Base-by-base conservation (phyloP, 2,888 invertebrate genomes). In the Drosophila parthenogenetica region DNA sequence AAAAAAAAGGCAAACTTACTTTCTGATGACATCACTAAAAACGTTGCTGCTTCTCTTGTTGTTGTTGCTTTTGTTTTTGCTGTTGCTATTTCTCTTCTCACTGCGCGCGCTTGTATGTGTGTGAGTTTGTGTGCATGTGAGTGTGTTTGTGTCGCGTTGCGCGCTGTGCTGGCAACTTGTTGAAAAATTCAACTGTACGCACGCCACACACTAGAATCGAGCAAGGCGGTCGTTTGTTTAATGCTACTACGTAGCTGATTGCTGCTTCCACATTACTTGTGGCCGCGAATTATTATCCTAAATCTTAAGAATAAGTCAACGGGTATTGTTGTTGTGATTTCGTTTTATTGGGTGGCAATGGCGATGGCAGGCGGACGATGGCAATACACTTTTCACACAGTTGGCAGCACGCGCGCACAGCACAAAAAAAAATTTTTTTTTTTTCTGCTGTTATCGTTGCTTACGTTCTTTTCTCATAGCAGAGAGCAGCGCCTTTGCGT, bases 21-120 rank as follows among this genome's bases (percentile, higher is more conserved):
- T 89, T 89, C 81, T 89, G 84, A 85, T 89, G 89, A 85, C 85
- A 89, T 85, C 85, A 87, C 89, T 89, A 87, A 87, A 83, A 89
- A 77, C 82, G 87, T 73, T 77, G 84, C 84, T 73, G 71, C 61
- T 72, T 39, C 65, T 50, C 51, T 64, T 60, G 71, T 64, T 71
- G 63, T 61, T 69, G 45, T 40, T 66, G 66, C 37, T 64, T 45
- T 60, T 74, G 42, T 14, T 58, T 32, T 50, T 68, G 49, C 42
- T 77, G 46, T 71, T 77, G 62, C 65, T 61, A 46, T 73, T 79
- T 71, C 72, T 68, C 72, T 73, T n/a, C 76, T 49, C 68, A 53
- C 74, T 77, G 66, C 69, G 67, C 59, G 70, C 65, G 59, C 49
- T 67, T 51, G 46, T 46, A 19, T 45, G 11, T 64, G 66, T 69